A percentile compares a stretch with the other conserved stretches of the same genome.
phyloP scores from a whole-genome alignment of 2,113 vertebrate species.

The Tapirus terrestris region DNA sequence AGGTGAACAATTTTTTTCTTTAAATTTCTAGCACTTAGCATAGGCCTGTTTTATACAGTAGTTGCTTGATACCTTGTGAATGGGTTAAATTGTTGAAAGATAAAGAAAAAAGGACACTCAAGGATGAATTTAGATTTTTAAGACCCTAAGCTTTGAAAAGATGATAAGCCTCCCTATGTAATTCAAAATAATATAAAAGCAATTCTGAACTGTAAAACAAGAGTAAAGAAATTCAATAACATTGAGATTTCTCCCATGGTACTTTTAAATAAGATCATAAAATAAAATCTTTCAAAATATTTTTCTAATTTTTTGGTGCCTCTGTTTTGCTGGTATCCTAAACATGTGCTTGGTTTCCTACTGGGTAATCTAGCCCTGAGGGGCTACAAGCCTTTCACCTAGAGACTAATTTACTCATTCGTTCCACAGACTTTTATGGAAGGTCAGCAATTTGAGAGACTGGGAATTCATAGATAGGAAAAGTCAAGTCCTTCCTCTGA shows the following conservation, averaged over 20 bases:
- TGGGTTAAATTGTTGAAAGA: neutral
- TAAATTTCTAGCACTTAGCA: neutral
- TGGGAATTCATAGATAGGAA: neutral
- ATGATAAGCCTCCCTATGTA: neutral
- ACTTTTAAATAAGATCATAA: slow-evolving; percentile 53
- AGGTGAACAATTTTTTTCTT: neutral
- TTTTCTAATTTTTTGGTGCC: neutral
- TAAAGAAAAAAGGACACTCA: neutral
- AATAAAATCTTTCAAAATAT: slow-evolving; percentile 52
- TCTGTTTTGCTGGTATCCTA: neutral
- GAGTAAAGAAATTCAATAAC: slow-evolving; percentile 41
- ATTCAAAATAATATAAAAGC: slow-evolving; percentile 60
- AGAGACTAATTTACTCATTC: neutral
- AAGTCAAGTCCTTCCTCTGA: neutral
- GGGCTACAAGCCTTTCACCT: neutral
- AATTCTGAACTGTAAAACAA: slow-evolving; percentile 32
- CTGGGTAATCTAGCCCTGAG: neutral
- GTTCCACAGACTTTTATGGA: neutral
- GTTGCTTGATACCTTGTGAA: neutral
- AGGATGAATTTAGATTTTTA: slow-evolving; percentile 51
- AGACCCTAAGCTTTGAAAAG: slow-evolving; percentile 33
- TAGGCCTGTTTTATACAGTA: neutral
- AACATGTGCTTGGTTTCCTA: neutral
- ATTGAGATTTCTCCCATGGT: slow-evolving; percentile 6
- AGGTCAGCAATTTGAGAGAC: neutral